Base-by-base conservation (phyloP, 2,888 invertebrate species). In the Cantharis rustica region DNA sequence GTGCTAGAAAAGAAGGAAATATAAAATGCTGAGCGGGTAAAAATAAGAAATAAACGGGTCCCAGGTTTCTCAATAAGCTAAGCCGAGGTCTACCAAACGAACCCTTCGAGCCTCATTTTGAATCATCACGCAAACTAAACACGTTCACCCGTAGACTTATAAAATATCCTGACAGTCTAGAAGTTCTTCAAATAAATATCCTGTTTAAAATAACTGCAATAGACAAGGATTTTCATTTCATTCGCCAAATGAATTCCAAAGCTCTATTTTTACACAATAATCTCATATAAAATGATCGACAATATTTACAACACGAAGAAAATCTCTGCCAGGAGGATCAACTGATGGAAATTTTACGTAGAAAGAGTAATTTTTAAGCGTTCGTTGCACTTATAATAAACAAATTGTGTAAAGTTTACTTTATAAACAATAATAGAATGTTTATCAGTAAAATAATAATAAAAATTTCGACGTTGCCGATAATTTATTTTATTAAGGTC, bases 21-120 rank as follows among this genome's bases (percentile, higher is more conserved):
- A 80, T 79, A 79, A 80, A 80, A 79, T 79, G 80, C 79, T 79
- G 80, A 80, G 73, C 77, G 77, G 78, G 80, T 80, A 79, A 78
- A 80, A 80, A 78, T 75, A 79, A 77, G 79, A 80, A 79, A 79
- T 79, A 80, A 78, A 79, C 79, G 78, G 75, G 78, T 80, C 79
- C 78, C 79, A 79, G 73, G 76, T 78, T 74, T 77, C 77, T 78
- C 80, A 77, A 80, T 80, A 80, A 79, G 74, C 73, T 71, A 77
- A 77, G 79, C 73, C 70, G 71, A 77, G 78, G 78, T 79, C 78
- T 76, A 76, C 78, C 73, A 79, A 75, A 75, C 77, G 78, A 77
- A 79, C 79, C 74, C 77, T 79, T 71, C 77, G 77, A 79, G 79
- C 72, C 80, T 81, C 80, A 79, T 81, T 81, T 80, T 75, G 76